Evolutionary conservation across 2,113 vertebrate species (phyloP), one percentile per base, ranked within the genome.

Genomic region (Castor canadensis): DNA sequence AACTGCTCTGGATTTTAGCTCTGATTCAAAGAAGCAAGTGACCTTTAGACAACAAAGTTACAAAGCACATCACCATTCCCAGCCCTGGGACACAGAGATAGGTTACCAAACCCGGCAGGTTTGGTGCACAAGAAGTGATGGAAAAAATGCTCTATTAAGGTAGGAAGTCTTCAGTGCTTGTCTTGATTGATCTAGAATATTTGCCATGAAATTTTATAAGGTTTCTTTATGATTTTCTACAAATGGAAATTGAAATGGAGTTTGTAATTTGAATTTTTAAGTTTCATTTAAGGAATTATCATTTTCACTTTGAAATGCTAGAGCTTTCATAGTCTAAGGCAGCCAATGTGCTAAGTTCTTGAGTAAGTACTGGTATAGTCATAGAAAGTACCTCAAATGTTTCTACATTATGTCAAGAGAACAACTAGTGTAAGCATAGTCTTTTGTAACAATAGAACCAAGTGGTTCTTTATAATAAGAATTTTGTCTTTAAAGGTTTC

Each of bases 41-140:
- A 52, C 97, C 0, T 93, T 98, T 0, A 98, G 95, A 8, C 89
- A 97, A 16, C 97, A 98, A 40, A 97, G 97, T 71, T 97, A 98
- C 58, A 98, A 96, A 45, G 11, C 94, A 5, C 98, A 97, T 11
- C 98, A 97, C 2, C 96, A 1, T 10, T 96, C 98, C 0, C 98
- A 97, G 95, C 92, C 97, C 0, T 97, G 98, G 98, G 98, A 99
- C 75, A 76, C 98, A 83, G 99, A 99, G 97, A 98, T 99, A 2
- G 99, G 99, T 1, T 99, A 99, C 98, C 99, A 99, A 94, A 99
- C 98, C 2, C 97, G 99, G 87, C 99, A 99, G 92, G 98, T 99
- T 77, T 98, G 99, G 95, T 99, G 99, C 89, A 98, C 99, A 11
- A 97, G 99, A 88, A 99, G 98, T 16, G 99, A 99, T 32, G 99